Percentiles rank a stretch among this genome's conserved stretches.
phyloP scores from a whole-genome alignment of 2,888 invertebrate genomes.

The Acleris sparsana region DNA sequence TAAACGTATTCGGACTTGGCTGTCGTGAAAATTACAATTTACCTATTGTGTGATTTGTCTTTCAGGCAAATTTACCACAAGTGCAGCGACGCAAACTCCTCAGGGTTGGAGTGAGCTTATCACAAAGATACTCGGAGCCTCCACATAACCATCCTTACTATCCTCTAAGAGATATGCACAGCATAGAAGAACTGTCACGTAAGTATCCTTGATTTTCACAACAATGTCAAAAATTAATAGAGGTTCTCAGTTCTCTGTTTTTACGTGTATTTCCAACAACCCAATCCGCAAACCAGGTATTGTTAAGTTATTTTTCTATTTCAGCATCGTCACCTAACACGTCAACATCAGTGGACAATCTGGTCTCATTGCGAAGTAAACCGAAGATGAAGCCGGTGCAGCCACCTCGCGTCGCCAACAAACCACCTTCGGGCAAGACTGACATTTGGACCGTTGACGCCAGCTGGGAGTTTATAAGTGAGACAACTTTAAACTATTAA shows the following conservation, averaged over 20 bases:
- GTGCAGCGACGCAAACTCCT: slow-evolving; percentile 75
- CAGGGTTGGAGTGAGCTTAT: slow-evolving; percentile 70
- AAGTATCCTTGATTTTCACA: slow-evolving; percentile 44
- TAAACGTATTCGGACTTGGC: neutral
- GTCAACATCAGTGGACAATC: slow-evolving; percentile 88
- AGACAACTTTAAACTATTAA: slow-evolving; percentile 50
- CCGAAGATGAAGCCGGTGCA: slow-evolving; percentile 88
- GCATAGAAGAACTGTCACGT: slow-evolving; percentile 81
- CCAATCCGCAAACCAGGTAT: neutral
- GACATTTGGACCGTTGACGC: slow-evolving; percentile 93
- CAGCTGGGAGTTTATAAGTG: slow-evolving; percentile 95
- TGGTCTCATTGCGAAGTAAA: slow-evolving; percentile 80
- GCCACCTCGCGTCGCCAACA: slow-evolving; percentile 85
- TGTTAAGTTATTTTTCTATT: slow-evolving; percentile 38
- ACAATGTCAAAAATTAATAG: too few species aligned
- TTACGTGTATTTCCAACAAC: too few species aligned
- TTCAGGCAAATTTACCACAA: slow-evolving; percentile 69
- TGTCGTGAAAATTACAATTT: neutral
- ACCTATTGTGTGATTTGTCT: slow-evolving; percentile 25
- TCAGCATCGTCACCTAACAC: slow-evolving; percentile 80
- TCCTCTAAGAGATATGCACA: slow-evolving; percentile 79
- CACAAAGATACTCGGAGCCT: slow-evolving; percentile 86
- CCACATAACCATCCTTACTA: slow-evolving; percentile 80
- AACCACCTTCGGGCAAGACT: slow-evolving; percentile 78
- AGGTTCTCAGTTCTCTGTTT: too few species aligned